Conservation (phyloP, 2,797 vertebrate genomes). For the Enteromius afrohamiltoni region DNA sequence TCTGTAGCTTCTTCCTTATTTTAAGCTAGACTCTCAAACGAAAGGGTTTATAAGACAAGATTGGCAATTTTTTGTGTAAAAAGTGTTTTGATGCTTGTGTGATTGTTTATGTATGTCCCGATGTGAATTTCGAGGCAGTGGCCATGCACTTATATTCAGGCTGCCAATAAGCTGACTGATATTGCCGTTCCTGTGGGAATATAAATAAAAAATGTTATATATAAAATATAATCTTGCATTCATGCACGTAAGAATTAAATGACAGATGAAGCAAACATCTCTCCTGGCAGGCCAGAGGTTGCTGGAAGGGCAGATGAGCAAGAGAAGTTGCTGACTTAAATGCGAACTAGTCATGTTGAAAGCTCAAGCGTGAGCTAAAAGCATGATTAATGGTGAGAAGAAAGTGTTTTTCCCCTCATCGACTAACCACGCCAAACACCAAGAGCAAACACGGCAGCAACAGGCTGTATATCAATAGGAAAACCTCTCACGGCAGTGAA, state of each 20-base stretch:
- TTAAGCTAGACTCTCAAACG: neutral
- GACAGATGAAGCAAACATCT: neutral
- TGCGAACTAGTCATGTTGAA: neutral
- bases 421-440: conserved; percentile 10
- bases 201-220: conserved; percentile 55
- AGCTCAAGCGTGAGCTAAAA: neutral
- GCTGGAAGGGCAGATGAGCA: conserved; percentile 41
- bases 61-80: neutral
- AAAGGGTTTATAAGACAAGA: conserved; percentile 15
- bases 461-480: conserved; percentile 12
- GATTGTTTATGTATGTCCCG: conserved; percentile 34
- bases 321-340: conserved; percentile 56
- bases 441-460: conserved; percentile 1
- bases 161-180: conserved; percentile 23
- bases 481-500: neutral
- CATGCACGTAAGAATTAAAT: neutral
- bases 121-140: conserved; percentile 51
- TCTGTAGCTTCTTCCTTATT: conserved; percentile 3
- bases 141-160: conserved; percentile 64
- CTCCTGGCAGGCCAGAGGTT: neutral
- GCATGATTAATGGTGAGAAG: conserved; percentile 44
- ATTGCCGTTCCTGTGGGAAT: conserved; percentile 57
- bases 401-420: conserved; percentile 21
- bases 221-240: neutral
- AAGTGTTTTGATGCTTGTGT: conserved; percentile 61